Base-by-base conservation (phyloP, 2,888 invertebrate genomes). In the Syrphus vitripennis region DNA sequence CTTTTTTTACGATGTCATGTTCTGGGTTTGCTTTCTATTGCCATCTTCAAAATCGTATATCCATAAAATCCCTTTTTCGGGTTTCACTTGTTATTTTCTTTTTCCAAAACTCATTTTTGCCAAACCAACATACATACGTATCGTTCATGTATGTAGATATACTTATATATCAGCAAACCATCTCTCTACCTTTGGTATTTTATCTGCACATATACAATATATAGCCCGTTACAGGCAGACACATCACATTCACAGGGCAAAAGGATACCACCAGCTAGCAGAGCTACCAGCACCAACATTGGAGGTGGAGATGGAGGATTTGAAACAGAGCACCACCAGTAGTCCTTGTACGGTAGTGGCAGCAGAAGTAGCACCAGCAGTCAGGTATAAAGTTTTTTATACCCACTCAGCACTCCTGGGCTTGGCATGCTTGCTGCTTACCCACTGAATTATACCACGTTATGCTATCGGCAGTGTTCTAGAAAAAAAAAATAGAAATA, bases 1-100 rank as follows among this genome's bases (percentile, higher is more conserved):
- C 88, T 86, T 88, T 89, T 88, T 89, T 88, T 89, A 88, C 88
- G 89, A 89, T 88, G 88, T 87, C 88, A 88, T 89, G 88, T 88
- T 88, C 87, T 87, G 88, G 88, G 88, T 87, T 87, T 84, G 83
- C 87, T 70, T 87, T 77, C 82, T 74, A 83, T 80, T 87, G 87
- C 81, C 87, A 87, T 83, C 86, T 83, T 88, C 88, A 88, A 88
- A 88, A 87, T 88, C 78, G 63, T 88, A 83, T 83, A 81, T 83
- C 77, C 79, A 76, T 80, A 78, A 87, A 82, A 78, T 83, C 78
- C 86, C 86, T 77, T 81, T 86, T 86, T 65, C 40, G 87, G 82
- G 79, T 79, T 76, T 48, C 69, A 65, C 76, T 83, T 82, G 78
- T 63, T 86, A 80, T 80, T 70, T 40, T 29, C 45, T 71, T 70